Evolutionary conservation across 2,888 invertebrate genomes (phyloP), one percentile per base, ranked within the genome.

Genomic region (Pseudococcus longispinus): DNA sequence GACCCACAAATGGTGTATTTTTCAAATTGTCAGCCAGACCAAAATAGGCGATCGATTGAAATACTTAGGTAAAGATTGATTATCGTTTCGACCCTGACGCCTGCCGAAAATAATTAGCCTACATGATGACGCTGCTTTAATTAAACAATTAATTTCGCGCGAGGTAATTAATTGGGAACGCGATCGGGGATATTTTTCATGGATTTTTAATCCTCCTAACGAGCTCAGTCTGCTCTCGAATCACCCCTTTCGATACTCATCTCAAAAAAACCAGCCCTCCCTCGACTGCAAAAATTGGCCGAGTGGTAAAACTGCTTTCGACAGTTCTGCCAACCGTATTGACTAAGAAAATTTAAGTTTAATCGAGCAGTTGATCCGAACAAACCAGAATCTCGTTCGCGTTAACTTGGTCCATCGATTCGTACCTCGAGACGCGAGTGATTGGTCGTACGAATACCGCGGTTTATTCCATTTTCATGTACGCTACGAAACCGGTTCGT

Each of bases 391-490:
- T 70, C 70, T 70, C 29, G 70, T 29, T 70, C 29, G 70, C 70
- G 70, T 70, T 26, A n/a, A 51, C 65, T 70, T 29, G 70, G 29
- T 70, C 70, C 70, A 70, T 70, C 29, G 29, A n/a, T n/a, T n/a
- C n/a, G n/a, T n/a, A n/a, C n/a, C n/a, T n/a, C n/a, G n/a, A n/a
- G n/a, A 29, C 70, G 29, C 70, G 29, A 70, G 29, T 70, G 70
- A 70, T 70, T 8, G 70, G 70, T 29, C 29, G 70, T 70, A 11
- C 70, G 70, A 70, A 70, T 70, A 18, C 29, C 70, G 70, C 70
- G 70, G 18, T 70, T 70, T 70, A 29, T 70, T 70, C 29, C 70
- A 70, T 70, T 70, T 80, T 80, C 77, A 18, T 80, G 42, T 80
- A 80, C 29, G 15, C 70, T 5, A 37, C 37, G 37, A 42, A 80